Evolutionary conservation across 1,140 invertebrate species (phyloP).

Genomic region (Phocides pigmalion): DNA sequence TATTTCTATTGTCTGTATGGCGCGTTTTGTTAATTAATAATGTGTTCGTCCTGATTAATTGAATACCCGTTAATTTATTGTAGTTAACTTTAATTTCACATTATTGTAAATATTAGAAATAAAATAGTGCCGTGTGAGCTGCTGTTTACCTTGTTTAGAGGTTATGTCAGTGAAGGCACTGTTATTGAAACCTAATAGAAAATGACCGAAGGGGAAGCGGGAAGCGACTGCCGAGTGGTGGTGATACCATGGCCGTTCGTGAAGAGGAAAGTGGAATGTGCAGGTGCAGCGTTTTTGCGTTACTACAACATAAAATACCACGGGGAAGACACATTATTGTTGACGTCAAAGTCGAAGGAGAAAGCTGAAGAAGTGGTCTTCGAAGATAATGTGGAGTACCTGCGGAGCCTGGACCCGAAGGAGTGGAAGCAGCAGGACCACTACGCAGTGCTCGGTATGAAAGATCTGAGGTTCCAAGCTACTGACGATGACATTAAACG

Average conservation of each 20-base stretch:
- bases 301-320: conserved; percentile 78
- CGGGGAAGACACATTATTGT: conserved; percentile 68
- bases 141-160: conserved; percentile 57
- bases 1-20: conserved; percentile 38
- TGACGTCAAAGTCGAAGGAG: conserved; percentile 79
- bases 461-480: conserved; percentile 90
- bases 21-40: conserved; percentile 51
- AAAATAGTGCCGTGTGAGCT: conserved; percentile 10
- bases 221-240: conserved; percentile 54
- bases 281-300: conserved; percentile 68
- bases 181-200: conserved; percentile 55
- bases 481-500: conserved; percentile 96
- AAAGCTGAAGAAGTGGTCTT: conserved; percentile 85
- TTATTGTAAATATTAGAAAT: conserved; percentile 20
- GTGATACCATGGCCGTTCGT: conserved; percentile 61
- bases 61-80: conserved; percentile 34
- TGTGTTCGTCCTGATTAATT: conserved; percentile 37
- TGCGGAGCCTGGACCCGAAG: conserved; percentile 96
- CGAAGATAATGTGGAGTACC: conserved; percentile 93
- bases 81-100: conserved; percentile 28
- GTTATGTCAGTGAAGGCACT: conserved; percentile 72
- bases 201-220: conserved; percentile 66
- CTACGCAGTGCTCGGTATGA: conserved; percentile 96
- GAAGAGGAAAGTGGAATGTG: conserved; percentile 76
- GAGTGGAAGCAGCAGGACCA: conserved; percentile 99